phyloP scores from a whole-genome alignment of 2,797 vertebrate genomes.

The Trichosurus vulpecula region DNA sequence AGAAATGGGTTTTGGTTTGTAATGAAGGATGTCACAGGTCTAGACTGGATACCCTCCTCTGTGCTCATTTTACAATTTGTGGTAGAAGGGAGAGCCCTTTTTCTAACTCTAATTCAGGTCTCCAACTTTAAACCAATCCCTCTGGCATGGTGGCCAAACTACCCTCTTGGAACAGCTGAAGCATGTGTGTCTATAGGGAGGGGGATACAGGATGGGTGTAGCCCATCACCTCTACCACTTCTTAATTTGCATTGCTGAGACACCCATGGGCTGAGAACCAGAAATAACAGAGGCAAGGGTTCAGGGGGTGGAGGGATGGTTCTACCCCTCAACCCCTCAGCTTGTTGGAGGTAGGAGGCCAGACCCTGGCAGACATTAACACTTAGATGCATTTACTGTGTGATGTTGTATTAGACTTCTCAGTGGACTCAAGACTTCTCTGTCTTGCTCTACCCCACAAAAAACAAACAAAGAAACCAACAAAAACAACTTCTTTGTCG shows the following conservation, averaged over 20 bases:
- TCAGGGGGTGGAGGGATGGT: slow-evolving; percentile 7
- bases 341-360: slow-evolving; percentile 36
- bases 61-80: background rate
- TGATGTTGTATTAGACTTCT: background rate
- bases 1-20: background rate
- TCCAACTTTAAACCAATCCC: background rate
- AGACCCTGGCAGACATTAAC: background rate
- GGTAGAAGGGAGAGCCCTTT: background rate
- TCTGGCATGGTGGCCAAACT: background rate
- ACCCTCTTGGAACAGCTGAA: background rate
- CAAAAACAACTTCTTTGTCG: background rate
- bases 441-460: background rate
- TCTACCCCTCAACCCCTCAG: slow-evolving; percentile 52
- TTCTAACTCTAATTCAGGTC: slow-evolving; percentile 4
- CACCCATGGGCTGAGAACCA: slow-evolving; percentile 79
- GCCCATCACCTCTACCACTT: slow-evolving; percentile 73
- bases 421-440: too few relatives aligned
- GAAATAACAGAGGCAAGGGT: slow-evolving; percentile 72
- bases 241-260: slow-evolving; percentile 79
- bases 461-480: background rate
- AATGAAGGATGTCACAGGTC: background rate
- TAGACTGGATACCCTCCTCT: background rate
- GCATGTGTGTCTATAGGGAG: background rate
- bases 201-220: slow-evolving; percentile 79
- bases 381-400: background rate